Evolutionary conservation across 2,888 invertebrate species (phyloP), one percentile per base, ranked within the genome.

Genomic region (Archips crataeganus): DNA sequence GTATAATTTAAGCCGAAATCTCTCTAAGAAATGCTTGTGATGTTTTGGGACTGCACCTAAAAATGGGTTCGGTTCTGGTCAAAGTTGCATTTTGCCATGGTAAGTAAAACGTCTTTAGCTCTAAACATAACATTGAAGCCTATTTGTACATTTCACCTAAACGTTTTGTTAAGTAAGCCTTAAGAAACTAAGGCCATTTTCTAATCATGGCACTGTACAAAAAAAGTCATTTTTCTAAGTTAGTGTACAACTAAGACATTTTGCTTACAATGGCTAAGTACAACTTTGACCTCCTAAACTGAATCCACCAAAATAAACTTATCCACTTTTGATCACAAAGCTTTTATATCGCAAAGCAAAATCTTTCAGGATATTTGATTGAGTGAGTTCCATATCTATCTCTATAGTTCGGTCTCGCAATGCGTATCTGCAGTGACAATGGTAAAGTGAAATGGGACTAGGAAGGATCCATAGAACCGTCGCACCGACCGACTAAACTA

Each of bases 401-500:
- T 57, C 39, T 5, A 15, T 36, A 13, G 66, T 34, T 32, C 32
- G 51, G 32, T 51, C 32, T 32, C 32, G 57, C 32, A 57, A 3
- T 57, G 65, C 65, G 39, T 57, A 54, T 57, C 32, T 32, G 45
- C 13, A 57, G 57, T 57, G 66, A 67, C 57, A 67, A 67, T 67
- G n/a, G 66, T 13, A 57, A 57, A 60, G 60, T 54, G 67, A 69
- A 60, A 64, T 39, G 67, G 69, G 57, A 49, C 67, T 36, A 49
- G 39, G 5, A 34, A 13, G 67, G 51, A 36, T 64, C 47, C 39
- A 72, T 67, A 69, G 39, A 49, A 57, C 69, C 68, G 78, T 82
- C 81, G 79, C 79, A 80, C 79, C 79, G 79, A 77, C 82, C 82
- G 79, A 79, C 81, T 83, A 87, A 87, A 88, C 88, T 87, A 88